Conservation (phyloP, 2,113 vertebrate species). For the Planiliza haematocheilus region DNA sequence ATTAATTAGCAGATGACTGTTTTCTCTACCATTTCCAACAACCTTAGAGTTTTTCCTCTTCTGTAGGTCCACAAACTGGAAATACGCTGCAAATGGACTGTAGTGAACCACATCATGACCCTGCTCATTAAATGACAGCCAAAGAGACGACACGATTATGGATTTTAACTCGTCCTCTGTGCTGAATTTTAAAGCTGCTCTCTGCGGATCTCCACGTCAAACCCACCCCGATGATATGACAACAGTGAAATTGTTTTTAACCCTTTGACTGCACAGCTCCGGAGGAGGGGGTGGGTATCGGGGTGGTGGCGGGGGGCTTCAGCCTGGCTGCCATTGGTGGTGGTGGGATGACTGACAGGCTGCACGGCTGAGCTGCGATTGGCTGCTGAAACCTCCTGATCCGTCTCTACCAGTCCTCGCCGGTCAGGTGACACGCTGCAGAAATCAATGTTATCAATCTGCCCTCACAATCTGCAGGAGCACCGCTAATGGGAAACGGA, state of each 20-base stretch:
- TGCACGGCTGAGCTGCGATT: slow-evolving; percentile 51
- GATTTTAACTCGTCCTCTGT: neutral
- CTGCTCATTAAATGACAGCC: neutral
- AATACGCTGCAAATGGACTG: neutral
- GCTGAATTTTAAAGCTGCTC: neutral
- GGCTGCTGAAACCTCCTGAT: slow-evolving; percentile 81
- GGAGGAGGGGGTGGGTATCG: slow-evolving; percentile 32
- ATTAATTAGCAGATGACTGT: too few relatives aligned
- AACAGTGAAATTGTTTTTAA: slow-evolving; percentile 60
- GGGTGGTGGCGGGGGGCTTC: slow-evolving; percentile 18
- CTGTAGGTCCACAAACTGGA: too few relatives aligned
- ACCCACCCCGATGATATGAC: slow-evolving; percentile 40
- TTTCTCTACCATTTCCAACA: too few relatives aligned
- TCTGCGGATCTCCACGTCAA: slow-evolving; percentile 42
- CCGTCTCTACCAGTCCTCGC: slow-evolving; percentile 73
- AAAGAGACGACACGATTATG: neutral
- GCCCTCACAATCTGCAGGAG: slow-evolving; percentile 46
- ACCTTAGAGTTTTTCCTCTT: neutral
- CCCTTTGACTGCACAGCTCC: slow-evolving; percentile 54
- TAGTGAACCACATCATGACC: too few relatives aligned
- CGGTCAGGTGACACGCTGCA: slow-evolving; percentile 69
- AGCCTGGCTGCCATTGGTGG: slow-evolving; percentile 63
- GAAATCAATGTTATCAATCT: slow-evolving; percentile 76
- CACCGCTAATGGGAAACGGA: slow-evolving; percentile 39
- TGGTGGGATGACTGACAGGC: slow-evolving; percentile 53